Base-by-base conservation (phyloP, 2,888 invertebrate species). In the Anorthoa munda region DNA sequence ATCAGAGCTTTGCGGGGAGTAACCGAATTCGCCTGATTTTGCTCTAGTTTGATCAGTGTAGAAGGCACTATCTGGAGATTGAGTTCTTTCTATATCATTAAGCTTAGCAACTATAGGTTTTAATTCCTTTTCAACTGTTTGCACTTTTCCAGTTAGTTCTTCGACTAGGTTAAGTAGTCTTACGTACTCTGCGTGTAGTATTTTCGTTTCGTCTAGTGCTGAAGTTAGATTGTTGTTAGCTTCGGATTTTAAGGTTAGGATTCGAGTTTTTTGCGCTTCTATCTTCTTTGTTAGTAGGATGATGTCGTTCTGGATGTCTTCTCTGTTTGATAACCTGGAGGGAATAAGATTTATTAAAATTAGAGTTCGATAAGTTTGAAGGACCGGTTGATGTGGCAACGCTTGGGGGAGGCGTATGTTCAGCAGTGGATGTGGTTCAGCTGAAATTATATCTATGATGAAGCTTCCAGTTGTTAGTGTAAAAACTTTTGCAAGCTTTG, bases 261-360 rank as follows among this genome's bases (percentile, higher is more conserved):
- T 96, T 86, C 97, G 97, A 12, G 95, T 94, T 90, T 97, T 97
- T 88, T 98, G 96, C 15, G 97, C 95, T 75, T 98, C 97, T 11
- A 98, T 97, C 90, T 97, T 97, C 85, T 97, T 97, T 0, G 96
- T 94, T 31, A 98, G 94, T 39, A 97, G 96, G n/a, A 97, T 95
- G 71, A 97, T 97, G 87, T 98, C 98, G 88, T 98, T 97, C 90
- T 98, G 98, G 9, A 98, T 92, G 91, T 98, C 99, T 94, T 98
- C 99, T 79, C 98, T 97, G 84, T 98, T 98, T 2, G 99, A 98
- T 88, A 99, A 96, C 93, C 97, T 97, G 92, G 89, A 67, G 81
- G 71, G 59, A n/a, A 45, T 2, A 21, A 15, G 15, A 9, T n/a
- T n/a, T 26, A 11, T 23, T 23, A 23, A 7, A 13, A 55, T 23